phyloP scores from a whole-genome alignment of 1,140 invertebrate species.

The Radopholus similis region DNA sequence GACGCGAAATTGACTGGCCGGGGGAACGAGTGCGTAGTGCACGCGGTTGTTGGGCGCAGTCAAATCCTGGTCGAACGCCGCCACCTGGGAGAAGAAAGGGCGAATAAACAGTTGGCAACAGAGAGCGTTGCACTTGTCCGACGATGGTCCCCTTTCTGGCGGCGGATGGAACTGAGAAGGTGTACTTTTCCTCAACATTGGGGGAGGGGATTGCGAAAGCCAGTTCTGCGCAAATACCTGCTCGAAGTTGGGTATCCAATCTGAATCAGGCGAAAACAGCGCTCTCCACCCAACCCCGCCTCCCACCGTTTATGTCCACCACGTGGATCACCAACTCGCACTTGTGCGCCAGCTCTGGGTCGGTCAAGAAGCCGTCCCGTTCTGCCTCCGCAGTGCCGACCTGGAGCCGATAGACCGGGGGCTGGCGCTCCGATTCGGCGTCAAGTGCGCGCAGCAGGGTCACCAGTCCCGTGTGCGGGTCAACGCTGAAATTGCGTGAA shows the following conservation, averaged over 20 bases:
- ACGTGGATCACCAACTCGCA: constrained; percentile 48
- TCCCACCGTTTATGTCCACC: constrained; percentile 54
- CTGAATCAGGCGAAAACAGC: too few species aligned
- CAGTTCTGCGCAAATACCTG: not conserved
- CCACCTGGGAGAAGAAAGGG: not conserved
- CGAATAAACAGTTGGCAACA: not conserved
- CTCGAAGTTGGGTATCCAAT: constrained; percentile 60
- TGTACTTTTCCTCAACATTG: constrained; percentile 34
- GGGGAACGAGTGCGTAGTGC: constrained; percentile 28
- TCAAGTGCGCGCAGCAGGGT: constrained; percentile 48
- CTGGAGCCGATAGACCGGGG: constrained; percentile 24
- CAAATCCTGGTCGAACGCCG: constrained; percentile 22
- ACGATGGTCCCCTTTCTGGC: constrained; percentile 53
- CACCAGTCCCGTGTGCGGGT: constrained; percentile 39
- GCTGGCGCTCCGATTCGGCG: constrained; percentile 41
- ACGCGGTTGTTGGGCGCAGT: constrained; percentile 49
- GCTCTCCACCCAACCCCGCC: too few species aligned
- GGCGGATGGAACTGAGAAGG: constrained; percentile 40
- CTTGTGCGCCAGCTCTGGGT: constrained; percentile 43
- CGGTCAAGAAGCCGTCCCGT: constrained; percentile 15
- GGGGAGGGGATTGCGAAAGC: not conserved
- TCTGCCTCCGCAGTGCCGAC: constrained; percentile 47
- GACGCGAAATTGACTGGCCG: constrained; percentile 42
- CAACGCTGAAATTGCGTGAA: constrained; percentile 7
- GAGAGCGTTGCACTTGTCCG: constrained; percentile 43